These are phyloP conservation scores for Muscicapa comitata DNA, from an alignment of 2,797 vertebrate genomes.

Conservation along the genomic window DNA sequence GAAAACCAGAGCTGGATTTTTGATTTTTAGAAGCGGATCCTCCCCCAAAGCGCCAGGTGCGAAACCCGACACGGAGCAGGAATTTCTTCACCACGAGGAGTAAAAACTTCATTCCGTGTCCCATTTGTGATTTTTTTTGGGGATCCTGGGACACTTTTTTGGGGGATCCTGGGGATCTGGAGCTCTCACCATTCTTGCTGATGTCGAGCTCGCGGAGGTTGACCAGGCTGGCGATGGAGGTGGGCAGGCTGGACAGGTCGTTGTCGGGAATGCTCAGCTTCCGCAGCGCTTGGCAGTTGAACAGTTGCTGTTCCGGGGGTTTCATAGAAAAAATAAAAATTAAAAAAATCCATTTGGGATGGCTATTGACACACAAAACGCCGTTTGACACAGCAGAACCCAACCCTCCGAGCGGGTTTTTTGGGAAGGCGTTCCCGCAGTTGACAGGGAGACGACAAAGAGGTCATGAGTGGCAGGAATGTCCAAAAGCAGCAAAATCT, in stretches of 20 bases:
- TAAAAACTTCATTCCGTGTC: rapidly evolving
- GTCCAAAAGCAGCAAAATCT: not conserved
- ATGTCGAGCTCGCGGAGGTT: conserved; percentile 98
- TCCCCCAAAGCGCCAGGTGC: too few relatives aligned
- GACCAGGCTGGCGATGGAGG: conserved; percentile 94
- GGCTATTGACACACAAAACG: not conserved
- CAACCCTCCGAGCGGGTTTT: too few relatives aligned
- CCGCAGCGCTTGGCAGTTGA: conserved; percentile 96
- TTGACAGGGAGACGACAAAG: rapidly evolving
- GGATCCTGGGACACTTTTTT: too few relatives aligned
- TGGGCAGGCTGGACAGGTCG: conserved; percentile 94
- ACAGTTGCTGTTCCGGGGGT: conserved; percentile 87
- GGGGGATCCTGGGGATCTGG: rapidly evolving
- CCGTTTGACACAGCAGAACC: too few relatives aligned
- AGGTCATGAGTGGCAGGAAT: rapidly evolving
- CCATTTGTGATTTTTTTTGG: not conserved
- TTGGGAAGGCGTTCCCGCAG: too few relatives aligned
- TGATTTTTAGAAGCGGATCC: too few relatives aligned
- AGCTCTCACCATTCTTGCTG: conserved; percentile 93
- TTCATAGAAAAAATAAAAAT: not conserved
- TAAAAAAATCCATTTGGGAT: not conserved
- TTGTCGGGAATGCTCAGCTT: conserved; percentile 99
- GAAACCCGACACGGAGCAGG: rapidly evolving
- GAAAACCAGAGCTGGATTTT: too few relatives aligned
- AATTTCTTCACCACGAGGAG: rapidly evolving